Conservation (phyloP, 2,888 invertebrate species). For the Salpingus planirostris region DNA sequence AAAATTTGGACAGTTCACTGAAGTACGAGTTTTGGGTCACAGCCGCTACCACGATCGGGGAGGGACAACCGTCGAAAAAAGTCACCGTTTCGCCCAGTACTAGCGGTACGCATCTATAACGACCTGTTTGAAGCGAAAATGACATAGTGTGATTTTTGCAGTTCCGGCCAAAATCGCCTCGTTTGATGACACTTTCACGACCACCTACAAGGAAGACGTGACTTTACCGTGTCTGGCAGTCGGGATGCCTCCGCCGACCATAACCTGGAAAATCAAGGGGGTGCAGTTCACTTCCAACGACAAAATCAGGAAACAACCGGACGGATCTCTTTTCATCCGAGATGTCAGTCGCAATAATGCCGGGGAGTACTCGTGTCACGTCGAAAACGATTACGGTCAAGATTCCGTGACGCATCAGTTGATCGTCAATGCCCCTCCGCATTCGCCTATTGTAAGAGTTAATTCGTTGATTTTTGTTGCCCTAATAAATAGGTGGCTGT, state of each 20-base stretch:
- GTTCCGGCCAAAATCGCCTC: slow-evolving; percentile 93
- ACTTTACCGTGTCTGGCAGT: slow-evolving; percentile 87
- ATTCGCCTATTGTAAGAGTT: slow-evolving; percentile 54
- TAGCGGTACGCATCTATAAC: slow-evolving; percentile 52
- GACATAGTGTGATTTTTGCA: slow-evolving; percentile 31
- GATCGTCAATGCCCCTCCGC: slow-evolving; percentile 72
- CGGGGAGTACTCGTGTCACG: slow-evolving; percentile 89
- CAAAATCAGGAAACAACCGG: slow-evolving; percentile 73
- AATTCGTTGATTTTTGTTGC: too few relatives aligned
- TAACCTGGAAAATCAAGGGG: slow-evolving; percentile 83
- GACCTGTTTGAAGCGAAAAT: neutral
- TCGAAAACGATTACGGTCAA: slow-evolving; percentile 86
- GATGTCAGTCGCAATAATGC: slow-evolving; percentile 84
- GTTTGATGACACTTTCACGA: slow-evolving; percentile 87
- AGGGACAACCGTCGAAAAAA: slow-evolving; percentile 83
- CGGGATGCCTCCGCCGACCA: slow-evolving; percentile 82
- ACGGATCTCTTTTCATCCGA: slow-evolving; percentile 85
- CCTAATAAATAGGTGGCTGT: too few relatives aligned
- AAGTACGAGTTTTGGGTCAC: slow-evolving; percentile 93
- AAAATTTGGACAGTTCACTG: slow-evolving; percentile 68
- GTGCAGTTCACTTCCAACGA: slow-evolving; percentile 71
- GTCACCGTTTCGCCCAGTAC: slow-evolving; percentile 76
- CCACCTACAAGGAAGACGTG: slow-evolving; percentile 86
- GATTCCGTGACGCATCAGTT: slow-evolving; percentile 87
- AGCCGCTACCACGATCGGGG: slow-evolving; percentile 88